Conservation (phyloP, 1,140 invertebrate genomes). For the Caenorhabditis brenneri region DNA sequence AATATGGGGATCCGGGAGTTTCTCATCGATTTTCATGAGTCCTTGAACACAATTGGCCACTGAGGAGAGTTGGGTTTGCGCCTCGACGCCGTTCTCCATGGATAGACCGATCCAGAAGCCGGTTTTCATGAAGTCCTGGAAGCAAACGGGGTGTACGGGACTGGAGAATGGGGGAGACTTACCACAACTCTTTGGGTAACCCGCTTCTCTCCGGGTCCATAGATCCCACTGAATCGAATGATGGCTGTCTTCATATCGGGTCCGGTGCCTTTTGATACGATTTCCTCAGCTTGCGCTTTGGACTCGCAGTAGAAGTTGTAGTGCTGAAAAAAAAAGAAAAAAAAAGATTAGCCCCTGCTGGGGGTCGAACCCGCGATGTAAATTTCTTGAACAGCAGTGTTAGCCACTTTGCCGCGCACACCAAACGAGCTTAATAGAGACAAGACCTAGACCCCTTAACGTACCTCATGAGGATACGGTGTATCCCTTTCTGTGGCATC, state of each 20-base stretch:
- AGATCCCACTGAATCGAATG: constrained; percentile 1
- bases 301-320: constrained; percentile 25
- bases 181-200: not conserved
- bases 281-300: not conserved
- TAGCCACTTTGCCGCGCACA: too few relatives aligned
- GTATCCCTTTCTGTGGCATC: not conserved
- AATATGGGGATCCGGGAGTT: not conserved
- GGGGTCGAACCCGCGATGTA: too few relatives aligned
- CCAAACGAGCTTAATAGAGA: not conserved
- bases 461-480: not conserved
- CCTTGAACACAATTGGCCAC: constrained; percentile 1
- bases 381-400: too few relatives aligned
- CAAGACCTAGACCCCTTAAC: too few relatives aligned
- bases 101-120: not conserved
- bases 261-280: not conserved
- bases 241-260: not conserved
- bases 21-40: not conserved
- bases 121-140: not conserved
- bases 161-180: too few relatives aligned
- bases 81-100: not conserved
- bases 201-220: not conserved
- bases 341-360: too few relatives aligned
- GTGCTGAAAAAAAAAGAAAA: not conserved
- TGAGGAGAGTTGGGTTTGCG: not conserved
- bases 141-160: not conserved